Evolutionary conservation across 2,888 invertebrate genomes (phyloP), one percentile per base, ranked within the genome.

Genomic region (Oithona nana): DNA sequence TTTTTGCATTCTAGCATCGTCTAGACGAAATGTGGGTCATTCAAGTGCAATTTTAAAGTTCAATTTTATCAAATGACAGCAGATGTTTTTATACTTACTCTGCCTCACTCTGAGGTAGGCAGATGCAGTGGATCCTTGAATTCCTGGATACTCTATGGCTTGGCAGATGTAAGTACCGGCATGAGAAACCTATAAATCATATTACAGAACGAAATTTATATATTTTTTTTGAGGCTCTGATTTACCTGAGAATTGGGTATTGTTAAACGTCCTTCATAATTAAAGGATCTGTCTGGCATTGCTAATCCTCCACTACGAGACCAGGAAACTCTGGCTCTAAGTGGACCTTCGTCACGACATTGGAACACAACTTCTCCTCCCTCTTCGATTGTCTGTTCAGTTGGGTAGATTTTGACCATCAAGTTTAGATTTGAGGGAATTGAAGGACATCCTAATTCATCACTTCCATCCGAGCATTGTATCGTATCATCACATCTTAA

Each of bases 351-450:
- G 70, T 92, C 90, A 66, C 90, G 83, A 71, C 94, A 94, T 74
- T 84, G 85, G 79, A 93, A 88, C 39, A 90, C 88, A 49, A 92
- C 92, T 73, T 92, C 90, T 51, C 86, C 83, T 73, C 87, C 93
- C 89, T 66, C 83, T 81, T 86, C 83, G 66, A 88, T 83, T 55
- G 79, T 80, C 73, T 89, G 88, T 30, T 81, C 79, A 29, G 75
- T 75, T 1, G 89, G 89, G 70, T 87, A 86, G 0, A 86, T 86
- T 72, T 78, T 83, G 66, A 90, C 73, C 61, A 81, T 76, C 66
- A 88, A 72, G 28, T 79, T 77, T 1, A 72, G 71, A 24, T 52
- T 16, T 13, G 49, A 24, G 8, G 28, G 16, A n/a, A n/a, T n/a
- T 11, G 39, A 39, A 3, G 31, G 57, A n/a, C 29, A 28, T 11